Evolutionary conservation across 2,113 vertebrate species (phyloP).

Genomic region (Pseudois nayaur): DNA sequence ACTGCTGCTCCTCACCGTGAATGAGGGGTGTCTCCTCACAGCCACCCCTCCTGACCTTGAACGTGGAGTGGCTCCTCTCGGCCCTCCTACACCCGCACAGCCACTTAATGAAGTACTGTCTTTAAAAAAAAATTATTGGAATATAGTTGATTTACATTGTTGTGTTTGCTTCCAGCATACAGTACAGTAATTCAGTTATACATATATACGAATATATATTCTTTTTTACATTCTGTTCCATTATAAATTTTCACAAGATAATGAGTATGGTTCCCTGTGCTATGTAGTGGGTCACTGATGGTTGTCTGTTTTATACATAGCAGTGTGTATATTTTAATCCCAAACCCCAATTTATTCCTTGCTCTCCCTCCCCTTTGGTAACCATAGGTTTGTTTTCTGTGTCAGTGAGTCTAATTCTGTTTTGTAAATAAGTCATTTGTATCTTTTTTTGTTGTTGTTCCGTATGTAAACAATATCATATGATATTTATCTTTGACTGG

Average conservation of each 20-base stretch:
- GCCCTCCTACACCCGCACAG: fast-evolving
- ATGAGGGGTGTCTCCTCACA: too few relatives aligned
- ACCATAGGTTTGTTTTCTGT: neutral
- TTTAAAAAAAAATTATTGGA: neutral
- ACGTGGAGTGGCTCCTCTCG: too few relatives aligned
- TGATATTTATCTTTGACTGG: neutral
- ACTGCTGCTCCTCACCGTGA: too few relatives aligned
- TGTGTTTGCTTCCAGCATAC: neutral
- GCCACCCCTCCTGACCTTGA: too few relatives aligned
- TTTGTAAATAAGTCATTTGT: neutral
- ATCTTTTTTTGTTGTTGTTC: neutral
- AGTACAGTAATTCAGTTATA: neutral
- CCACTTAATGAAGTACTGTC: neutral
- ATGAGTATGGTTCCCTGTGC: neutral
- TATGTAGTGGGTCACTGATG: neutral
- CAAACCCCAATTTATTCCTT: neutral
- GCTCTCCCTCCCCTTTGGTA: neutral
- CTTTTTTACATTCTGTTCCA: neutral
- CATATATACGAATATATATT: neutral
- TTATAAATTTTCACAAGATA: neutral
- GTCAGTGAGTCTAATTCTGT: neutral
- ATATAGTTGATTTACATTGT: neutral
- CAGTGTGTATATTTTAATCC: neutral
- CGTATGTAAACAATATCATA: neutral
- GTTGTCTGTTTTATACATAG: neutral